Conservation (phyloP, 2,888 invertebrate species). For the Drosophila kuntzei region DNA sequence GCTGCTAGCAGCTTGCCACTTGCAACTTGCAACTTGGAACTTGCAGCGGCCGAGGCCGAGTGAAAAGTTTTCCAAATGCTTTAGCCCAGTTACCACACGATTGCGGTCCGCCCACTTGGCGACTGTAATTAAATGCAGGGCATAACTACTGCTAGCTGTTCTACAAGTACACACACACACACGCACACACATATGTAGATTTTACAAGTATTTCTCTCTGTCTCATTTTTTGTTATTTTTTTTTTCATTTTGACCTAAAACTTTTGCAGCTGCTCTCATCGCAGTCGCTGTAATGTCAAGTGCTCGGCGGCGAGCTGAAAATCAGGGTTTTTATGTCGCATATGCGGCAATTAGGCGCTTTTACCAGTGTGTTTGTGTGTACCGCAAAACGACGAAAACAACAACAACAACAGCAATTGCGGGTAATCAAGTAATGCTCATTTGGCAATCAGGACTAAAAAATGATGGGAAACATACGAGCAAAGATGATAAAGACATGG, state of each 20-base stretch:
- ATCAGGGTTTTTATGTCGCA: constrained; percentile 65
- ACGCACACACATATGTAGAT: constrained; percentile 16
- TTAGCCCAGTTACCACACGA: constrained; percentile 23
- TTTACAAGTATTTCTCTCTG: constrained; percentile 59
- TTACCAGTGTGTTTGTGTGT: constrained; percentile 15
- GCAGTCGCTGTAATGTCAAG: constrained; percentile 74
- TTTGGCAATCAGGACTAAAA: constrained; percentile 61
- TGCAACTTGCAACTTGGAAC: constrained; percentile 26
- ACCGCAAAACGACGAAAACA: constrained; percentile 59
- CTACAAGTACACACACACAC: constrained; percentile 26
- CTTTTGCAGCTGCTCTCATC: constrained; percentile 38
- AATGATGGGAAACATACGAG: constrained; percentile 28
- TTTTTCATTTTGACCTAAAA: constrained; percentile 78
- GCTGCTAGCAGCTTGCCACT: constrained; percentile 50
- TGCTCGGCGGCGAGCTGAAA: constrained; percentile 45
- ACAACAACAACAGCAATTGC: constrained; percentile 66
- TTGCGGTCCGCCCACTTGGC: constrained; percentile 33
- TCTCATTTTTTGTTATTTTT: constrained; percentile 12
- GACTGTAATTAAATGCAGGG: constrained; percentile 67
- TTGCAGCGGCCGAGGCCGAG: constrained; percentile 40
- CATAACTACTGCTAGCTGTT: constrained; percentile 55
- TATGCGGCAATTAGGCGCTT: constrained; percentile 71
- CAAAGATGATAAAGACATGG: constrained; percentile 58
- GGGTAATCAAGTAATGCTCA: constrained; percentile 83
- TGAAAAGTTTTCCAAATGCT: constrained; percentile 56